Evolutionary conservation across 2,888 invertebrate genomes (phyloP).

Genomic region (Steinernema scapterisci): DNA sequence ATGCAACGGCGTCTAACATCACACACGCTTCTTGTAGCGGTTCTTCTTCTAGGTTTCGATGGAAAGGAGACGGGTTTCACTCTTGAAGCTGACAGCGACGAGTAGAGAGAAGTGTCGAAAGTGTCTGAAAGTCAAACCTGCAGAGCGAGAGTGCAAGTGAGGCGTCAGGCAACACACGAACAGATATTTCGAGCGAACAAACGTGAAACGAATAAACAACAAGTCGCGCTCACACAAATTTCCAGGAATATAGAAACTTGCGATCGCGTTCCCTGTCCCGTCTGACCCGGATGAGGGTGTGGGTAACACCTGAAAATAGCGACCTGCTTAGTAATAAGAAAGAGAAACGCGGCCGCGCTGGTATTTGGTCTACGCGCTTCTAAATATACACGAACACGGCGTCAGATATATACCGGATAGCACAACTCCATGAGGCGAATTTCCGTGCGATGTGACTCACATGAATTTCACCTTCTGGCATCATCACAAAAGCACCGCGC

Average conservation of each 20-base stretch:
- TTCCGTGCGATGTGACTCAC: too few species aligned
- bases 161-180: background rate
- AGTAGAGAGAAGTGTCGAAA: background rate
- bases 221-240: background rate
- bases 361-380: too few species aligned
- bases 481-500: too few species aligned
- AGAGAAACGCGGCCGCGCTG: background rate
- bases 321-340: background rate
- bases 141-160: slow-evolving; percentile 30
- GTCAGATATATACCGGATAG: too few species aligned
- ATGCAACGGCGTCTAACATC: slow-evolving; percentile 38
- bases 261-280: slow-evolving; percentile 30
- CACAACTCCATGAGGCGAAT: too few species aligned
- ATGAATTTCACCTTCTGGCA: too few species aligned
- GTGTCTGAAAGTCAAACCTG: slow-evolving; percentile 27
- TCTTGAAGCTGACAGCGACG: background rate
- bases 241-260: background rate
- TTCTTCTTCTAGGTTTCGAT: too few species aligned
- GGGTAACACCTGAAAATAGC: slow-evolving; percentile 21
- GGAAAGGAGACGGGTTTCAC: too few species aligned
- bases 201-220: background rate
- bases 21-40: slow-evolving; percentile 11
- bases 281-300: slow-evolving; percentile 26
- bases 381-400: too few species aligned
- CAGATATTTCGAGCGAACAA: background rate